Evolutionary conservation across 2,113 vertebrate species (phyloP), one percentile per base, ranked within the genome.

Genomic region (Thymallus thymallus): DNA sequence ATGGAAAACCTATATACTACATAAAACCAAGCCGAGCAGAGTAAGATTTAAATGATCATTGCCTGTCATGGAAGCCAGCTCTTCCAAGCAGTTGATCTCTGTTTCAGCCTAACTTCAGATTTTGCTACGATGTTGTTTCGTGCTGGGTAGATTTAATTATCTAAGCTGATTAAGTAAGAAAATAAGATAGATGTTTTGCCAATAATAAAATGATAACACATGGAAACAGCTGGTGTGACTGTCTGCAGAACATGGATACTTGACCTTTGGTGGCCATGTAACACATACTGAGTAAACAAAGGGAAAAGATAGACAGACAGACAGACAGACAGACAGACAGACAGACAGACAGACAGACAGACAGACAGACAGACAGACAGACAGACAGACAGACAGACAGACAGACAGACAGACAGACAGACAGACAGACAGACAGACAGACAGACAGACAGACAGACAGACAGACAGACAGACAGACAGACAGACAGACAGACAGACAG

Each of bases 151-250:
- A 64, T 64, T 7, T 29, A 2, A 30, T 64, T 12, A 9, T 64
- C 26, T 55, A 18, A 55, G 51, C 23, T 29, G 62, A 64, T 64
- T 5, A 2, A 64, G 5, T 64, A 29, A 64, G 62, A 64, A 23
- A 29, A 29, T 12, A 24, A 23, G 23, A 23, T 9, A 13, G 4
- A 29, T 64, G 62, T 41, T 45, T 45, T 56, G 60, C 35, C 61
- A 65, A 68, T 26, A 61, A n/a, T 72, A 45, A 76, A 62, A 75
- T 58, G 9, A 7, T 41, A 41, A 41, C 74, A 68, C 63, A 35
- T 14, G 26, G 12, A 73, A 79, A 77, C 66, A 79, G 77, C 64
- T 71, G 77, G 80, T 71, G n/a, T 22, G 56, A 75, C 6, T 75
- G 62, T 55, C 20, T 64, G 45, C 58, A 75, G 55, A 72, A 51